Base-by-base conservation (phyloP, 2,888 invertebrate species). In the Lutraria lutraria region DNA sequence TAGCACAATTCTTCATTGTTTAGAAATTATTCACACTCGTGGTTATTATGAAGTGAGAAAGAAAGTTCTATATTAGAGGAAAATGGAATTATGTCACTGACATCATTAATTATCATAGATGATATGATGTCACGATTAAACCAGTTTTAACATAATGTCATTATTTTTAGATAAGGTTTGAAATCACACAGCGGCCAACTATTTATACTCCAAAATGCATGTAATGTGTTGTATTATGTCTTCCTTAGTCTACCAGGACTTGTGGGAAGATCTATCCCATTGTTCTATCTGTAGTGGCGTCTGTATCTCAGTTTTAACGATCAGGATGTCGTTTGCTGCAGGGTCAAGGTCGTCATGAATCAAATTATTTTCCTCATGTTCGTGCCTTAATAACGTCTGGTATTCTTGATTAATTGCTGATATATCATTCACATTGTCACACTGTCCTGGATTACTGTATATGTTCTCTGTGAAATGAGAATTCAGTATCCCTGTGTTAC, bases 201-300 rank as follows among this genome's bases (percentile, higher is more conserved):
- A n/a, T n/a, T 43, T 43, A 43, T 43, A 43, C 43, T 43, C 43
- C 43, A 43, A 43, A 43, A 8, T 43, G 43, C 43, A 4, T 43
- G 43, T 43, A 8, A 43, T 43, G 43, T 43, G 8, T 4, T 43
- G 43, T 80, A 15, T 82, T 82, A 85, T 43, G 29, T 34, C 85
- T 89, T 89, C 10, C 88, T 25, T 63, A 81, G 63, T 81, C 87
- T 90, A 10, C 92, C 92, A 19, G 92, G 92, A 54, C 92, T 91
- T 16, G 92, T 92, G 8, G 92, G 92, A n/a, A 13, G 92, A 92
- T 25, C 89, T 87, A 76, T 92, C 92, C 92, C 92, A 92, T 31
- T 89, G 89, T 85, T 92, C 90, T 81, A 92, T 92, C 21, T 84
- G 83, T 19, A 91, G 53, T n/a, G 90, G 91, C n/a, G 87, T 88